Conservation (phyloP, 1,140 invertebrate genomes). For the Drosophila erecta region DNA sequence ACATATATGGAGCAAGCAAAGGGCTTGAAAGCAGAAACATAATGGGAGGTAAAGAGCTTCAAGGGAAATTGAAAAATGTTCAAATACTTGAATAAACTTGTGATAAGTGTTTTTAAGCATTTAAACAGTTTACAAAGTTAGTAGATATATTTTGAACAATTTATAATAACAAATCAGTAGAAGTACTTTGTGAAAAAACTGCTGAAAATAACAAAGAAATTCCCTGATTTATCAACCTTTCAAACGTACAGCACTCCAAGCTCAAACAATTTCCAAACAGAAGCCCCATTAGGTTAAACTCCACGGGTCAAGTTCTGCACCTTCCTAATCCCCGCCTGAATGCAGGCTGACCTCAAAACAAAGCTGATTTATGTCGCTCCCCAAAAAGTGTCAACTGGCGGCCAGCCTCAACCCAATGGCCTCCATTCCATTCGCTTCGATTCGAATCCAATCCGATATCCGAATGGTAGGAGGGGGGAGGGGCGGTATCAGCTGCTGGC, state of each 20-base stretch:
- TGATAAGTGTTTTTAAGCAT: too few species aligned
- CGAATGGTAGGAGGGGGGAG: neutral
- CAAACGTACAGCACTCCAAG: neutral
- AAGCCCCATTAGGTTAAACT: conserved; percentile 29
- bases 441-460: conserved; percentile 16
- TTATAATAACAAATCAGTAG: neutral
- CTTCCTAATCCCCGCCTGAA: conserved; percentile 42
- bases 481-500: conserved; percentile 71
- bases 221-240: neutral
- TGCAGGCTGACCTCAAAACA: conserved; percentile 55
- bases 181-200: neutral
- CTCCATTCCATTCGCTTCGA: conserved; percentile 65
- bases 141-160: too few species aligned
- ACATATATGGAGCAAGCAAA: conserved; percentile 22
- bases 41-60: neutral
- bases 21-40: conserved; percentile 8
- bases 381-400: conserved; percentile 74
- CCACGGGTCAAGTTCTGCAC: conserved; percentile 21
- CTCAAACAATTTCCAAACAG: conserved; percentile 18
- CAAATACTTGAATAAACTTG: neutral
- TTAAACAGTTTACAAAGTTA: too few species aligned
- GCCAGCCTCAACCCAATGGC: conserved; percentile 62
- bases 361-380: conserved; percentile 73
- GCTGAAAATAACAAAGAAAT: neutral
- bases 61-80: neutral